Percentiles rank a stretch among this genome's conserved stretches.
Conservation (phyloP, 2,797 vertebrate genomes). For the Anableps anableps region DNA sequence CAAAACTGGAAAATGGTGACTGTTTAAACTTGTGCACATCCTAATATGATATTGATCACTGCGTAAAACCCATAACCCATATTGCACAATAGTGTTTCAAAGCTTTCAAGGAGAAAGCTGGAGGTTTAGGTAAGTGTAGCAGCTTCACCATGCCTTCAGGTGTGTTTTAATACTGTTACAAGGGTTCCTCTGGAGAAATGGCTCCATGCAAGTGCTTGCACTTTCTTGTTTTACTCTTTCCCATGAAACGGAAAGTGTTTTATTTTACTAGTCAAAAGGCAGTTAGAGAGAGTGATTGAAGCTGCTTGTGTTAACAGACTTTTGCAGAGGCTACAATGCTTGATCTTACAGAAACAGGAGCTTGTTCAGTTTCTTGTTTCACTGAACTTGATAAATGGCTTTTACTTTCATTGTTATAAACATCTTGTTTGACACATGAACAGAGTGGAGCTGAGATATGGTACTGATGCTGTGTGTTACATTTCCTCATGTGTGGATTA, state of each 20-base stretch:
- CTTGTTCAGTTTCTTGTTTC: conserved; percentile 44
- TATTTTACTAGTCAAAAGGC: conserved; percentile 34
- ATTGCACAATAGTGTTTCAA: not conserved
- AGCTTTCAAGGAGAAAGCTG: not conserved
- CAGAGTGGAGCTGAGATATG: not conserved
- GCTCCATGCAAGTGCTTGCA: not conserved
- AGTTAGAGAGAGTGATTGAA: conserved; percentile 32
- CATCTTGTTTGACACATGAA: not conserved
- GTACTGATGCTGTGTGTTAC: conserved; percentile 32
- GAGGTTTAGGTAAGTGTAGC: not conserved
- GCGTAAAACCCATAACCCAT: not conserved
- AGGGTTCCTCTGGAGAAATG: conserved; percentile 26
- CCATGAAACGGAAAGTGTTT: conserved; percentile 74
- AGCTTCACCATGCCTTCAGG: conserved; percentile 27
- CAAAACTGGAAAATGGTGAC: not conserved
- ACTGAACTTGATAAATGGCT: conserved; percentile 58
- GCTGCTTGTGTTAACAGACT: conserved; percentile 10
- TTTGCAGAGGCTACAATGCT: conserved; percentile 15
- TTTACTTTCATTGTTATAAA: conserved; percentile 13
- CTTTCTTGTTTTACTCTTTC: conserved; percentile 30
- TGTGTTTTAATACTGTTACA: conserved; percentile 9
- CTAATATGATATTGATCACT: not conserved
- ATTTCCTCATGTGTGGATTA: conserved; percentile 34
- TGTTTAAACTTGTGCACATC: not conserved
- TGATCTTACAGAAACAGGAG: conserved; percentile 8